phyloP scores from a whole-genome alignment of 2,888 invertebrate genomes.

The Lomographa bimaculata region DNA sequence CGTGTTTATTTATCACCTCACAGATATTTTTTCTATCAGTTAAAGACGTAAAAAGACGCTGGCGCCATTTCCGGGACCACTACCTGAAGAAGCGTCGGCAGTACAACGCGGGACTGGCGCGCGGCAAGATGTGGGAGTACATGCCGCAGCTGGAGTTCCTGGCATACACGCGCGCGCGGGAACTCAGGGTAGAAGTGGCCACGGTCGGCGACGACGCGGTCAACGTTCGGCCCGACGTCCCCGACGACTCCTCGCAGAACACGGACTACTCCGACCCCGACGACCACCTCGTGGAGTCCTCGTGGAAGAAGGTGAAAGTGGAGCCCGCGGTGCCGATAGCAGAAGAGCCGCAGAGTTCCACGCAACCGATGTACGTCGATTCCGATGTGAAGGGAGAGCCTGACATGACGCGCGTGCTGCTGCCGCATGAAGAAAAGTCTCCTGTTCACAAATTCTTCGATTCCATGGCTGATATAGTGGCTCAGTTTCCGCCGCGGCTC shows the following conservation, averaged over 20 bases:
- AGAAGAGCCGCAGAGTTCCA: not conserved
- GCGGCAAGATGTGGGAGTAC: conserved; percentile 21
- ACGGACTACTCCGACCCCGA: not conserved
- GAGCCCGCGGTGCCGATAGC: not conserved
- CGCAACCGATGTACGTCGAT: too few species aligned
- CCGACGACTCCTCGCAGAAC: too few species aligned
- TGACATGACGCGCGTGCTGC: not conserved
- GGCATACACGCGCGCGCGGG: not conserved
- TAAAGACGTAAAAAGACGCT: conserved; percentile 21
- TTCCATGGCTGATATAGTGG: conserved; percentile 29
- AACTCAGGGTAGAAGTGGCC: too few species aligned
- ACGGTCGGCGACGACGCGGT: too few species aligned
- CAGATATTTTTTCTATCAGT: too few species aligned
- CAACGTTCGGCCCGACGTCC: too few species aligned
- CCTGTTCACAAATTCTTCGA: conserved; percentile 27
- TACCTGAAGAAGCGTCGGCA: conserved; percentile 20
- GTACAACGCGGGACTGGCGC: conserved; percentile 6
- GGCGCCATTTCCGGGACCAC: conserved; percentile 27
- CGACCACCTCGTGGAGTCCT: not conserved
- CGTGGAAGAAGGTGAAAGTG: too few species aligned
- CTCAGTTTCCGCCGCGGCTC: conserved; percentile 22
- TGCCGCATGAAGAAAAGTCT: conserved; percentile 4
- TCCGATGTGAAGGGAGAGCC: too few species aligned
- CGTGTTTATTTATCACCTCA: too few species aligned
- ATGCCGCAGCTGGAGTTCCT: conserved; percentile 19